Percentiles rank a stretch among this genome's conserved stretches.
phyloP scores from a whole-genome alignment of 2,888 invertebrate genomes.

The Pheosia gnoma region DNA sequence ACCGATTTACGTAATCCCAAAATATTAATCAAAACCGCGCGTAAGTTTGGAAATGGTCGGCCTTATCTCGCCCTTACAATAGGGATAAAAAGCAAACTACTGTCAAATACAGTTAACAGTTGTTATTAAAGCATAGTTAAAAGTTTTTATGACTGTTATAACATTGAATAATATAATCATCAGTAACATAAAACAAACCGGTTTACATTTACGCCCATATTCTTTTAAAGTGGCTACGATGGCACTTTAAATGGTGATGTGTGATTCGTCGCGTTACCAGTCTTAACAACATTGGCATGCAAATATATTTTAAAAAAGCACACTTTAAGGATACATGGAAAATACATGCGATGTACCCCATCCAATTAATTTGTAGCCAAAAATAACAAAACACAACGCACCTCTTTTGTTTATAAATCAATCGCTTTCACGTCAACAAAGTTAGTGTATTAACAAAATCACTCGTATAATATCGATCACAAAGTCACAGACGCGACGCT shows the following conservation, averaged over 20 bases:
- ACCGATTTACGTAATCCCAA: not conserved
- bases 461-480: conserved; percentile 64
- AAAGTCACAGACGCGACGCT: conserved; percentile 58
- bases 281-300: conserved; percentile 23
- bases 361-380: conserved; percentile 27
- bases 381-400: conserved; percentile 62
- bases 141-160: not conserved
- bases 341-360: conserved; percentile 14
- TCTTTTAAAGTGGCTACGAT: conserved; percentile 4
- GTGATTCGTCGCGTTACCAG: not conserved
- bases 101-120: not conserved
- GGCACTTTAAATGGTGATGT: conserved; percentile 26
- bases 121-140: not conserved
- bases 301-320: conserved; percentile 24
- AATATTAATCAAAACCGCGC: not conserved
- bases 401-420: conserved; percentile 51
- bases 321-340: conserved; percentile 22
- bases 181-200: not conserved
- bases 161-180: not conserved
- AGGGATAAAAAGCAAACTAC: not conserved
- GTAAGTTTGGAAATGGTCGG: not conserved
- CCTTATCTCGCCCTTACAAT: too few relatives aligned
- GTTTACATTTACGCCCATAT: conserved; percentile 14
- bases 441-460: conserved; percentile 49
- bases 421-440: conserved; percentile 42